Evolutionary conservation across 2,888 invertebrate species (phyloP), one percentile per base, ranked within the genome.

Genomic region (Leucoptera coffeella): DNA sequence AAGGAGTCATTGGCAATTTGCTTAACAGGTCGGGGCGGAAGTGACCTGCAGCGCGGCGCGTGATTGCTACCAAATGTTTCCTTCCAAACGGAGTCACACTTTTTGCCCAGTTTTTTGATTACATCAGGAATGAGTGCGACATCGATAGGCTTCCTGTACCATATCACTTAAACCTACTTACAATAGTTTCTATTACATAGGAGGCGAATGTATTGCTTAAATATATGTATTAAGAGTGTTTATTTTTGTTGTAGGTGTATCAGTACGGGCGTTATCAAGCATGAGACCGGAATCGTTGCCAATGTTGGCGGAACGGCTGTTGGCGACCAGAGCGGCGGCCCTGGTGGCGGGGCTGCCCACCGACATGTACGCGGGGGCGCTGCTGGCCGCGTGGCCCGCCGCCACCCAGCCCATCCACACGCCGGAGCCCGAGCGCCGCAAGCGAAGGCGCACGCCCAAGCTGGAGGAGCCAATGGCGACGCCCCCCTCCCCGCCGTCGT

Each of bases 361-460:
- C 8, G 75, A 77, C 29, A 62, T 82, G 31, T 81, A 80, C 53
- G 76, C 77, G 23, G 77, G 77, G 20, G 76, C 78, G 14, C 61
- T 79, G 34, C 65, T 78, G 29, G 67, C 77, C 12, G 73, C 76
- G 37, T 67, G 67, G 44, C 67, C 72, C 10, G 73, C 72, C 4
- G 73, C 77, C 0, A 69, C 75, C 0, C 78, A 74, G 11, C 64
- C 77, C 15, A 73, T 75, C 1, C 62, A 77, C 10, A 57, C 75
- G 42, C 52, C 75, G 29, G 45, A 74, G 32, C 48, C 73, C 28
- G 67, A 47, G 39, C 47, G 61, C 2, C 55, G 65, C 26, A 75
- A 69, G 37, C 62, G 71, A 4, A 52, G 62, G n/a, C 55, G 65
- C 29, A 62, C 62, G 9, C 53, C 65, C 22, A 75, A 74, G 33